Conservation (phyloP, 2,113 vertebrate species). For the Hippocampus mohnikei region DNA sequence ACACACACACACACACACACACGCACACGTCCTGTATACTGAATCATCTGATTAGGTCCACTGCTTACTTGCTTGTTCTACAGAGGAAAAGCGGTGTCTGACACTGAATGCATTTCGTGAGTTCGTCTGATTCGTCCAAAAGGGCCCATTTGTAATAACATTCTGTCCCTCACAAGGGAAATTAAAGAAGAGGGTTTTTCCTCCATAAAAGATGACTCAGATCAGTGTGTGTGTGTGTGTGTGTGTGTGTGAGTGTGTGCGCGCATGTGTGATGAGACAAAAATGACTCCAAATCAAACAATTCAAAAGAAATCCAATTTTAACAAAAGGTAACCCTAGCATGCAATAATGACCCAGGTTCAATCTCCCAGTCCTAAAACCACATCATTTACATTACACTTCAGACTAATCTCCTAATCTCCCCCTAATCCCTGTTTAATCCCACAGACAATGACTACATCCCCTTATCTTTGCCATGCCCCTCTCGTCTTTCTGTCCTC, state of each 20-base stretch:
- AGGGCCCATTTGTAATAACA: conserved; percentile 7
- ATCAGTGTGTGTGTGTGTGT: not conserved
- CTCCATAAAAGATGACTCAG: not conserved
- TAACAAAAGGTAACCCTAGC: conserved; percentile 23
- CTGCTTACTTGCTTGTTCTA: not conserved
- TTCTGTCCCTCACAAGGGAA: conserved; percentile 1
- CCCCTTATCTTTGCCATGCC: conserved; percentile 30
- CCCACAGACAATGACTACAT: conserved; percentile 41
- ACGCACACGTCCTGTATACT: too few relatives aligned
- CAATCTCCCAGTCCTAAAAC: conserved; percentile 24
- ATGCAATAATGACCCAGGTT: conserved; percentile 19
- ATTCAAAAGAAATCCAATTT: conserved; percentile 9
- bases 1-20: too few relatives aligned
- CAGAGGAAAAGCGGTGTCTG: not conserved
- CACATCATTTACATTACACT: conserved; percentile 35
- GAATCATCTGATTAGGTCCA: not conserved
- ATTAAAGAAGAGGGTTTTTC: conserved; percentile 12
- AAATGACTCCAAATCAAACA: conserved; percentile 6
- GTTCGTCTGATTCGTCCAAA: not conserved
- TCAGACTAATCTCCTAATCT: conserved; percentile 54
- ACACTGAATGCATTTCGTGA: not conserved
- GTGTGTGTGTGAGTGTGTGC: not conserved
- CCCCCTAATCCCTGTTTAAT: conserved; percentile 48
- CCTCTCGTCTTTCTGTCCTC: conserved; percentile 8
- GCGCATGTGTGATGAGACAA: not conserved